Percentiles rank a stretch among this genome's conserved stretches.
Conservation (phyloP, 2,888 invertebrate species). For the Salpingus planirostris region DNA sequence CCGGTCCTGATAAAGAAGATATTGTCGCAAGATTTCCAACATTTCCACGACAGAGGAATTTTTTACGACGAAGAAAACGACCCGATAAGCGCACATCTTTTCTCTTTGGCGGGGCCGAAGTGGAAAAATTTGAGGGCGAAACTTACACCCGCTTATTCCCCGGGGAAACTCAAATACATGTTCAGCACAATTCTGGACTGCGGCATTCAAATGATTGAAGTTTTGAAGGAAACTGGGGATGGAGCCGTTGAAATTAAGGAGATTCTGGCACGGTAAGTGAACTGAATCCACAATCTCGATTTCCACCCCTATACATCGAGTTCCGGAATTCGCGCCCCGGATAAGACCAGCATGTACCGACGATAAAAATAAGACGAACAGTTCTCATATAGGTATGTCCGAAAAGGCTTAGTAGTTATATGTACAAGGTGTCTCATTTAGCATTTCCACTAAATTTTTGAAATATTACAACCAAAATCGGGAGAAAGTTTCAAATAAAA, state of each 20-base stretch:
- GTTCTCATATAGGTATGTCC: too few relatives aligned
- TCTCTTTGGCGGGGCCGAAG: slow-evolving; percentile 47
- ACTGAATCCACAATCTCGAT: too few relatives aligned
- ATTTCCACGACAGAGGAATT: slow-evolving; percentile 58
- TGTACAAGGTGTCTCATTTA: too few relatives aligned
- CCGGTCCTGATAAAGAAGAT: slow-evolving; percentile 52
- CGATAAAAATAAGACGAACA: too few relatives aligned
- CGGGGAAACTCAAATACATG: slow-evolving; percentile 59
- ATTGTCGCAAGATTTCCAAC: slow-evolving; percentile 48
- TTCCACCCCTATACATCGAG: too few relatives aligned
- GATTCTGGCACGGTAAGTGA: slow-evolving; percentile 39
- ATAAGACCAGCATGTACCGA: too few relatives aligned
- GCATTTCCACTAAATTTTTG: too few relatives aligned
- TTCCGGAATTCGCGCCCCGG: too few relatives aligned
- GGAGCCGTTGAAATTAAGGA: slow-evolving; percentile 41
- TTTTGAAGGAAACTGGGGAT: slow-evolving; percentile 34
- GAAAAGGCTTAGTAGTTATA: too few relatives aligned
- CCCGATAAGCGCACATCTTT: slow-evolving; percentile 52
- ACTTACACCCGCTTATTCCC: slow-evolving; percentile 57
- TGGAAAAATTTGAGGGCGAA: slow-evolving; percentile 57
- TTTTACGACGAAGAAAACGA: slow-evolving; percentile 53
- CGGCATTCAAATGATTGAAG: slow-evolving; percentile 45
- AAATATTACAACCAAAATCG: too few relatives aligned
- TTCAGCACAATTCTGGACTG: slow-evolving; percentile 51
- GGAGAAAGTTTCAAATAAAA: too few relatives aligned